phyloP scores from a whole-genome alignment of 2,113 vertebrate genomes.

The Pica pica region DNA sequence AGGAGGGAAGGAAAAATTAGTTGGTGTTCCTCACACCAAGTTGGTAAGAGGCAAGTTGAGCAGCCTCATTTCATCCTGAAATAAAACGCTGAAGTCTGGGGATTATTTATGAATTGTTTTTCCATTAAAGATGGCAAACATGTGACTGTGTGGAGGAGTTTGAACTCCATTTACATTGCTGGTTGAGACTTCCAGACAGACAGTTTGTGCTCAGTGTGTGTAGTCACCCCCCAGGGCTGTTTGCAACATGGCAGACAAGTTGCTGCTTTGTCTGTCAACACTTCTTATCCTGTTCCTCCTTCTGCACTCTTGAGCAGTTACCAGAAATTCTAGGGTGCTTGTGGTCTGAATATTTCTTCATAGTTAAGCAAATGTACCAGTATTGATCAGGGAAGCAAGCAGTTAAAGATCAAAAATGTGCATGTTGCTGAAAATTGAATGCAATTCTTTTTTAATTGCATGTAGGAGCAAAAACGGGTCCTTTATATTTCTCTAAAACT shows the following conservation, averaged over 20 bases:
- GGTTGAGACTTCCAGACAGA: background rate
- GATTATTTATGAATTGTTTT: background rate
- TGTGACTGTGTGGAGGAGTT: background rate
- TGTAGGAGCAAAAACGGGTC: background rate
- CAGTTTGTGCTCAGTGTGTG: background rate
- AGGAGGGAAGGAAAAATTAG: background rate
- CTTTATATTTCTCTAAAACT: background rate
- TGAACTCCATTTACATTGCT: background rate
- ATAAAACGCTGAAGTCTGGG: background rate
- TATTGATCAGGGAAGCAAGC: background rate
- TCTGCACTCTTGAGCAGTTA: background rate
- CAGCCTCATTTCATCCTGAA: background rate
- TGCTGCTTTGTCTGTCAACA: conserved; percentile 2
- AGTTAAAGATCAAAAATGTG: background rate
- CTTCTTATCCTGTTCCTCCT: conserved; percentile 33
- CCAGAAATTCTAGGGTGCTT: background rate
- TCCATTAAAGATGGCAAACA: background rate
- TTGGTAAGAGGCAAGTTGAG: background rate
- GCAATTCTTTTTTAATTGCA: background rate
- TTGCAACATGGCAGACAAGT: background rate
- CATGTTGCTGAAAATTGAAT: background rate
- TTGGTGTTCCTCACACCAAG: background rate
- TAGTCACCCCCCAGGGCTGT: background rate
- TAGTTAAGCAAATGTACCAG: background rate
- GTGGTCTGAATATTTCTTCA: conserved; percentile 13